Conservation (phyloP, 2,113 vertebrate species). For the Cervus canadensis region DNA sequence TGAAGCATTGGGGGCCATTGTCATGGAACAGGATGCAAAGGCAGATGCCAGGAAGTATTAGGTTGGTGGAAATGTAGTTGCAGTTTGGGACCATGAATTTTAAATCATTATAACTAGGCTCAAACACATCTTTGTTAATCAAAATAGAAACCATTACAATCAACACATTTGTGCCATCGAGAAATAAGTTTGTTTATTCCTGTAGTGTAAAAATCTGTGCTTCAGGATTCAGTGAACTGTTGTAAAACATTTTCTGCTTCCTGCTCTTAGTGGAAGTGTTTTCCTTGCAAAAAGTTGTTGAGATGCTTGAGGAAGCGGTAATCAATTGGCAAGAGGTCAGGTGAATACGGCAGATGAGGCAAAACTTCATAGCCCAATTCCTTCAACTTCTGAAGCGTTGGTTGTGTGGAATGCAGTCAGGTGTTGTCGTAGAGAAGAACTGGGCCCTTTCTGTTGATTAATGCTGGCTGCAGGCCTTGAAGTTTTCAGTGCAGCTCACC, state of each 20-base stretch:
- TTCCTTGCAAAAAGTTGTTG: background rate
- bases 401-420: background rate
- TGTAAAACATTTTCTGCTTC: background rate
- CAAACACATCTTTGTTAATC: background rate
- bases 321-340: background rate
- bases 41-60: slow-evolving; percentile 79
- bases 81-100: background rate
- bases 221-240: background rate
- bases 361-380: background rate
- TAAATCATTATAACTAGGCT: background rate
- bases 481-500: background rate
- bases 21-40: slow-evolving; percentile 81
- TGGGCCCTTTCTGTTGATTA: background rate
- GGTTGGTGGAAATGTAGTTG: background rate
- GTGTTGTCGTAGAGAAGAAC: background rate
- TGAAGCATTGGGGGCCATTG: slow-evolving; percentile 79
- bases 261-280: background rate
- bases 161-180: background rate
- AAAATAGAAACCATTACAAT: background rate
- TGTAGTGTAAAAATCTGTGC: background rate
- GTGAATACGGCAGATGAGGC: background rate
- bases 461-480: background rate
- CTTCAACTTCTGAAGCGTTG: background rate
- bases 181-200: background rate
- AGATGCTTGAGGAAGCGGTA: background rate